Evolutionary conservation across 2,113 vertebrate species (phyloP).

Genomic region (Miniopterus natalensis): DNA sequence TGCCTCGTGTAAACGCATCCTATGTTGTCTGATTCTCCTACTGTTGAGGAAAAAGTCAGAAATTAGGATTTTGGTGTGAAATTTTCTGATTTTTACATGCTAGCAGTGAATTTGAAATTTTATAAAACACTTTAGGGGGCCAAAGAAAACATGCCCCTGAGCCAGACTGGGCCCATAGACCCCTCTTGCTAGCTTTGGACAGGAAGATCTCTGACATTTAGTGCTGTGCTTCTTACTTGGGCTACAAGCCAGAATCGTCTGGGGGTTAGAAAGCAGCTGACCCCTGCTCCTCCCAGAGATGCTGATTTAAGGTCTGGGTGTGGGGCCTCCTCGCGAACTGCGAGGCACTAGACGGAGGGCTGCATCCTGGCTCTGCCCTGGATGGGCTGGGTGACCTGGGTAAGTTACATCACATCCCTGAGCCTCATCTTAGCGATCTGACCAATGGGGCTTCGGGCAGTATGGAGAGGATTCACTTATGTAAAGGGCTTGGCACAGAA

Average conservation of each 20-base stretch:
- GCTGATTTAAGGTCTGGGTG: neutral
- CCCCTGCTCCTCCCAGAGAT: neutral
- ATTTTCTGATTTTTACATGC: slow-evolving; percentile 2
- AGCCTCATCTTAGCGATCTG: neutral
- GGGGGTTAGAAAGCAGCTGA: neutral
- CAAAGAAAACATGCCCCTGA: neutral
- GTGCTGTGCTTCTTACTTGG: neutral
- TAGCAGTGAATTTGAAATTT: neutral
- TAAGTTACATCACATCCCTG: neutral
- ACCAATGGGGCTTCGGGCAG: neutral
- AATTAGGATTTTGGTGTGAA: slow-evolving; percentile 1
- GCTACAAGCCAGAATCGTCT: neutral
- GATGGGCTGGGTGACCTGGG: neutral
- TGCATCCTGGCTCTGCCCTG: neutral
- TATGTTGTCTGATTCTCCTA: neutral
- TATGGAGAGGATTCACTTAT: neutral
- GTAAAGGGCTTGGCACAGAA: neutral
- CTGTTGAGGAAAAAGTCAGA: neutral
- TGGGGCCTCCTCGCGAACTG: too few relatives aligned
- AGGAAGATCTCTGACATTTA: neutral
- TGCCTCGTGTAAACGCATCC: neutral
- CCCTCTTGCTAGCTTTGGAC: neutral
- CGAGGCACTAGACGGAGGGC: too few relatives aligned
- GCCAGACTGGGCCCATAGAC: neutral
- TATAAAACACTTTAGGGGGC: neutral